Evolutionary conservation across 2,888 invertebrate species (phyloP), one percentile per base, ranked within the genome.

Genomic region (Andricus curvator): DNA sequence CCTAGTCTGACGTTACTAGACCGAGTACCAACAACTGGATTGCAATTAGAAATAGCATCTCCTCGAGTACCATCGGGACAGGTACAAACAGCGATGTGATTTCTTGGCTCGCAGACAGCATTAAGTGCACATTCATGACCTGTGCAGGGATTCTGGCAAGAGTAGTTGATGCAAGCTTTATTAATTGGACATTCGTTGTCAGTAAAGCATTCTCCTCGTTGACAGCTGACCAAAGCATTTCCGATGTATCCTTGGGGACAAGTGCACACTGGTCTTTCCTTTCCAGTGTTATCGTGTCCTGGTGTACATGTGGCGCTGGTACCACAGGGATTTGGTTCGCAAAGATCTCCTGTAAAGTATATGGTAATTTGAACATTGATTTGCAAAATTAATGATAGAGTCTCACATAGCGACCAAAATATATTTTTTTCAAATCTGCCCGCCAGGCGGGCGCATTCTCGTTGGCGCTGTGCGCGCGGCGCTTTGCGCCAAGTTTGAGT

Each of bases 261-360:
- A 15, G 97, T 97, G 91, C 97, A 98, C 67, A 98, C 97, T 9
- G 97, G 97, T 8, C 97, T 94, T 88, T 97, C 97, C 79, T 95
- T 95, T 66, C 97, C 96, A 9, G 96, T 95, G 82, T 96, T 96
- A 91, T 98, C 97, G 90, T 96, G 96, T 4, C 98, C 98, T 0
- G 97, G 97, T 25, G 96, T 95, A 89, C 98, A 98, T 82, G 95
- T 94, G 2, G 97, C 96, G 89, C 96, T 96, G 20, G 93, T 93
- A 64, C 97, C 98, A 86, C 97, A 98, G n/a, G 97, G 97, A 93
- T 97, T 97, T 0, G 97, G 97, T 85, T 95, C 95, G 90, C 97
- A 97, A 5, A 97, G 94, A 89, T 98, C 97, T 90, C 95, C 97
- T 97, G 88, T 4, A 90, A 89, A 33, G n/a, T 51, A 8, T 1